These are phyloP conservation scores for Andinoacara biseriatus DNA, from an alignment of 2,113 vertebrate genomes.

Conservation along the genomic window DNA sequence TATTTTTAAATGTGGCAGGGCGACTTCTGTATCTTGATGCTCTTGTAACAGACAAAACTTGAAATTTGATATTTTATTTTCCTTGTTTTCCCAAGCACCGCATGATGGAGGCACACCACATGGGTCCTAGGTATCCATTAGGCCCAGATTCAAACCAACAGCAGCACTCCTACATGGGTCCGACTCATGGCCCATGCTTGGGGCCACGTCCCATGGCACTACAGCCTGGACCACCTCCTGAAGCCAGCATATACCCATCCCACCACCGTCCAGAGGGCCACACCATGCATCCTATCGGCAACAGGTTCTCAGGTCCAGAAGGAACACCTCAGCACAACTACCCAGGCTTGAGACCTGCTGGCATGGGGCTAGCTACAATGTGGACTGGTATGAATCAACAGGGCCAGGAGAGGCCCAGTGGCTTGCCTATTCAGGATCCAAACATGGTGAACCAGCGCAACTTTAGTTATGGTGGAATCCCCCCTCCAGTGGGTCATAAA, in stretches of 20 bases:
- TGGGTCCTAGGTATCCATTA: conserved; percentile 81
- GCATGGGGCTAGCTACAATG: conserved; percentile 75
- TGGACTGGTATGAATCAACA: conserved; percentile 86
- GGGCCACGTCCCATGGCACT: conserved; percentile 82
- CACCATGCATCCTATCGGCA: conserved; percentile 65
- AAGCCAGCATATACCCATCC: conserved; percentile 82
- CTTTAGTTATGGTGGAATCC: conserved; percentile 81
- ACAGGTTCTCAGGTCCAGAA: conserved; percentile 78
- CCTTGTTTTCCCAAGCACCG: conserved; percentile 72
- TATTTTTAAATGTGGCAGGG: too few relatives aligned
- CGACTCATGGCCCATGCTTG: conserved; percentile 81
- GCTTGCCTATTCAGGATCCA: conserved; percentile 72
- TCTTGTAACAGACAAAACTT: background rate
- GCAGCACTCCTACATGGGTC: conserved; percentile 82
- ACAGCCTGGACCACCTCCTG: conserved; percentile 84
- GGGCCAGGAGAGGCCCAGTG: conserved; percentile 73
- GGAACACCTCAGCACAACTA: conserved; percentile 82
- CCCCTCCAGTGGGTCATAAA: conserved; percentile 80
- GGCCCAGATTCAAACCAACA: conserved; percentile 72
- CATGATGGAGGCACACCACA: conserved; percentile 80
- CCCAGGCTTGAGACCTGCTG: conserved; percentile 84
- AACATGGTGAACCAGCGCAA: conserved; percentile 70
- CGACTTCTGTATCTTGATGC: background rate
- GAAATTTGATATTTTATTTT: background rate
- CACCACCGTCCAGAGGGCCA: conserved; percentile 76